Evolutionary conservation across 2,888 invertebrate species (phyloP), one percentile per base, ranked within the genome.

Genomic region (Scaptomyza caliginosa): DNA sequence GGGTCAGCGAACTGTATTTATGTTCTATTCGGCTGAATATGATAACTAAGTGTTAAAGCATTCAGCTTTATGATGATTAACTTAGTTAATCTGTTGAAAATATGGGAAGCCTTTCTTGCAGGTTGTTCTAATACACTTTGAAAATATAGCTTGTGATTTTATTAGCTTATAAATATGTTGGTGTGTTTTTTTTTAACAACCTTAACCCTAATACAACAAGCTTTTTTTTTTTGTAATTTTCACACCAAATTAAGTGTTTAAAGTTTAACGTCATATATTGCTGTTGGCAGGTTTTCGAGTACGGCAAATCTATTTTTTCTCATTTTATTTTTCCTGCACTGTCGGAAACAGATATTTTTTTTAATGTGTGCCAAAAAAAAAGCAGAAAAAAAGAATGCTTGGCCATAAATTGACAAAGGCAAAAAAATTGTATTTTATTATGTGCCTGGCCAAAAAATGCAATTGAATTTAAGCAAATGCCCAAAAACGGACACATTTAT

Each of bases 401-500:
- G 46, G 24, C 17, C 16, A 54, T 64, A 60, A 64, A 73, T 67
- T 56, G 60, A 30, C 24, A 51, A 51, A 5, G 10, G 17, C 28
- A 49, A 46, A 39, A 39, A 52, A 55, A 19, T 16, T 28, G 2
- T 56, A 17, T 51, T 73, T 77, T 67, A 67, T 58, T 74, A 74
- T 63, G 64, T 69, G 70, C 30, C 45, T 45, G 16, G 17, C 26
- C 62, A 69, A 67, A 84, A 80, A 68, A 42, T 67, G 57, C 63
- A 74, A 66, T 70, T 67, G 70, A 81, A 77, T 77, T 86, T 67
- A 50, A 77, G 67, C 55, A 73, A 86, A 86, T 77, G 67, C 7
- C 46, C 60, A 57, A 67, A 70, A 55, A 24, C 38, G 48, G 67
- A 51, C 54, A 65, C 54, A 58, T 78, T 79, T 77, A 77, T 70